A percentile compares a stretch with the other conserved stretches of the same genome.
Conservation (phyloP, 1,140 invertebrate genomes). For the Drosophila ananassae region DNA sequence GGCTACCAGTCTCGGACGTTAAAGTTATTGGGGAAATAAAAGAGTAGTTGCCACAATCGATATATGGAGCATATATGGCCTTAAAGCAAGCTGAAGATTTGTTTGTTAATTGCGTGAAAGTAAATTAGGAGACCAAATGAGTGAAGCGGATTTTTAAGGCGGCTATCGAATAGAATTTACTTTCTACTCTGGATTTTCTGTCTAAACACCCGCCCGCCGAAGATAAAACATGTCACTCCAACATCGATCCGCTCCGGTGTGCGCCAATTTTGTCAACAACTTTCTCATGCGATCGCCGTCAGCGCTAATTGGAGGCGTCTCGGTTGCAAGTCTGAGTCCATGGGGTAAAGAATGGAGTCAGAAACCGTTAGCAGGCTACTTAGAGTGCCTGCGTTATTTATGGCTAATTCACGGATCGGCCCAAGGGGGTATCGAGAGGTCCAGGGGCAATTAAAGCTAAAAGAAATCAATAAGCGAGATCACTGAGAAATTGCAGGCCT, state of each 20-base stretch:
- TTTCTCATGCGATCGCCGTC: conserved; percentile 70
- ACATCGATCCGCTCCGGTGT: conserved; percentile 10
- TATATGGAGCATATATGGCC: conserved; percentile 16
- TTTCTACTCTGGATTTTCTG: conserved; percentile 76
- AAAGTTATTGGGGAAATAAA: conserved; percentile 32
- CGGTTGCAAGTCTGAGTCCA: conserved; percentile 18
- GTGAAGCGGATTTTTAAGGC: conserved; percentile 63
- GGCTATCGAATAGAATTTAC: conserved; percentile 64
- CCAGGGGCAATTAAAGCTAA: conserved; percentile 72
- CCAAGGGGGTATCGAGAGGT: background rate
- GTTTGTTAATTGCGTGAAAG: conserved; percentile 63
- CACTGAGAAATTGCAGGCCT: conserved; percentile 78
- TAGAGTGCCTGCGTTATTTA: conserved; percentile 61
- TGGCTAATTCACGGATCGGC: conserved; percentile 39
- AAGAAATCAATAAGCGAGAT: conserved; percentile 76
- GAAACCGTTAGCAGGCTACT: conserved; percentile 68
- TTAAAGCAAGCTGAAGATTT: conserved; percentile 24
- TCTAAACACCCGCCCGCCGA: conserved; percentile 19
- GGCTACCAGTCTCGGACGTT: background rate
- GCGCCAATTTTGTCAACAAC: conserved; percentile 75
- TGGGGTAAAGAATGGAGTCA: conserved; percentile 56
- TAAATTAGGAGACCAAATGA: conserved; percentile 56
- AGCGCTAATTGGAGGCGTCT: conserved; percentile 57
- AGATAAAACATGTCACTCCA: background rate
- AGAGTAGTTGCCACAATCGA: background rate